Evolutionary conservation across 2,797 vertebrate genomes (phyloP).

Genomic region (Parauchenoglanis punctatus): DNA sequence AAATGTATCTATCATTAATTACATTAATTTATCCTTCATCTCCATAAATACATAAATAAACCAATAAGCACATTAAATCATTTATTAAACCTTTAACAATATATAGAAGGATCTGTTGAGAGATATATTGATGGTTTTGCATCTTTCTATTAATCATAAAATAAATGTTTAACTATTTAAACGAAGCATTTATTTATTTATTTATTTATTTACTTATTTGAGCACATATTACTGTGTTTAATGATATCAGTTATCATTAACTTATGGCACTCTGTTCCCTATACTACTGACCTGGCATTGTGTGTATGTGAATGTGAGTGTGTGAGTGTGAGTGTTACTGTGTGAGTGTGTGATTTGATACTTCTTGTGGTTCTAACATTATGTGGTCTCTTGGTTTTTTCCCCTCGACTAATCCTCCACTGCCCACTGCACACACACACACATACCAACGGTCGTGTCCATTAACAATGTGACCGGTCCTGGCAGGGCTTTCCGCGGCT

Average conservation of each 20-base stretch:
- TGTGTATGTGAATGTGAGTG: slow-evolving; percentile 29
- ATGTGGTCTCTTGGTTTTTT: slow-evolving; percentile 43
- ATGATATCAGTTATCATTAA: neutral
- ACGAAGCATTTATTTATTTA: neutral
- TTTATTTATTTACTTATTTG: too few species aligned
- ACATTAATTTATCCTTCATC: neutral
- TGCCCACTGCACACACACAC: neutral
- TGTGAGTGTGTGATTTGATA: slow-evolving; percentile 34
- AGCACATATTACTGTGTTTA: too few species aligned
- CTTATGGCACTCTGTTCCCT: neutral
- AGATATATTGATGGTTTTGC: neutral
- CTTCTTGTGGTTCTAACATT: slow-evolving; percentile 23
- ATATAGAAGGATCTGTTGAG: neutral
- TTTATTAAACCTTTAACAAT: neutral
- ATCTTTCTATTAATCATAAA: neutral
- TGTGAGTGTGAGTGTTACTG: slow-evolving; percentile 27
- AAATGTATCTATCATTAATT: neutral
- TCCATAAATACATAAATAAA: neutral
- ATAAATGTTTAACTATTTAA: neutral
- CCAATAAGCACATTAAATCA: too few species aligned
- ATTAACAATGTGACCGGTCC: slow-evolving; percentile 70
- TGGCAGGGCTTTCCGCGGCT: slow-evolving; percentile 95
- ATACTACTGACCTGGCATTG: slow-evolving; percentile 23
- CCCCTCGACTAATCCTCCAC: slow-evolving; percentile 41
- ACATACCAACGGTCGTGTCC: neutral